A percentile compares a stretch with the other conserved stretches of the same genome.
phyloP scores from a whole-genome alignment of 2,797 vertebrate species.

The Lutjanus argentimaculatus region DNA sequence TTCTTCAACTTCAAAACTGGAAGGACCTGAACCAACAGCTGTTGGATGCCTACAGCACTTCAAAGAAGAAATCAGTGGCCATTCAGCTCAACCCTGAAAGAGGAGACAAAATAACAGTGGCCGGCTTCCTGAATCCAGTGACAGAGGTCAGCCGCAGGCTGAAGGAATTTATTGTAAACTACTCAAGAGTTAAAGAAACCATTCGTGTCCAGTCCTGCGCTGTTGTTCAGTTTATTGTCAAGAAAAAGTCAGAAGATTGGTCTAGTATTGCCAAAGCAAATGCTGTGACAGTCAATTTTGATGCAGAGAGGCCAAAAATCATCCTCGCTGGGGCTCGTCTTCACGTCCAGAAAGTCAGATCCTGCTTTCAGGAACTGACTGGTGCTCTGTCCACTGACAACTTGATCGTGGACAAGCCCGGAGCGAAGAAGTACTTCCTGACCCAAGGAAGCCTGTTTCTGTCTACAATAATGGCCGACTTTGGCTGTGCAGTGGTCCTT shows the following conservation, averaged over 20 bases:
- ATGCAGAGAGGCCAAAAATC: constrained; percentile 72
- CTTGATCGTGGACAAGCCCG: constrained; percentile 86
- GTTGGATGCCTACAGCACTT: constrained; percentile 64
- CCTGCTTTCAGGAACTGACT: constrained; percentile 58
- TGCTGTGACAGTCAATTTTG: constrained; percentile 73
- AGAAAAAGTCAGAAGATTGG: constrained; percentile 71
- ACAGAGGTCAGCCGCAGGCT: constrained; percentile 73
- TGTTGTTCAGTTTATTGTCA: constrained; percentile 81
- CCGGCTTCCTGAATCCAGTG: constrained; percentile 84
- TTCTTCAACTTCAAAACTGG: constrained; percentile 84
- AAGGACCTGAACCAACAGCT: constrained; percentile 61
- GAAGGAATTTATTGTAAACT: constrained; percentile 80
- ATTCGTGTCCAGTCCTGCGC: constrained; percentile 71
- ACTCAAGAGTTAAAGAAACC: constrained; percentile 72
- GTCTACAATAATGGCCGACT: constrained; percentile 63
- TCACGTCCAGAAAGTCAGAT: constrained; percentile 74
- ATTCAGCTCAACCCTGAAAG: constrained; percentile 56
- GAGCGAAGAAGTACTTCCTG: constrained; percentile 86
- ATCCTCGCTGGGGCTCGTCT: constrained; percentile 81
- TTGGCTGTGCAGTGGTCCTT: constrained; percentile 84
- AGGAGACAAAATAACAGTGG: constrained; percentile 72
- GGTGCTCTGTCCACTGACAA: constrained; percentile 67
- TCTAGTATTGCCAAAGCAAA: constrained; percentile 49
- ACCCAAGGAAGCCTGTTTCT: constrained; percentile 64
- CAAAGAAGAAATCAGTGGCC: constrained; percentile 62